Percentiles rank a stretch among this genome's conserved stretches.
Evolutionary conservation across 2,888 invertebrate genomes (phyloP).

Genomic region (Oscheius sp.): DNA sequence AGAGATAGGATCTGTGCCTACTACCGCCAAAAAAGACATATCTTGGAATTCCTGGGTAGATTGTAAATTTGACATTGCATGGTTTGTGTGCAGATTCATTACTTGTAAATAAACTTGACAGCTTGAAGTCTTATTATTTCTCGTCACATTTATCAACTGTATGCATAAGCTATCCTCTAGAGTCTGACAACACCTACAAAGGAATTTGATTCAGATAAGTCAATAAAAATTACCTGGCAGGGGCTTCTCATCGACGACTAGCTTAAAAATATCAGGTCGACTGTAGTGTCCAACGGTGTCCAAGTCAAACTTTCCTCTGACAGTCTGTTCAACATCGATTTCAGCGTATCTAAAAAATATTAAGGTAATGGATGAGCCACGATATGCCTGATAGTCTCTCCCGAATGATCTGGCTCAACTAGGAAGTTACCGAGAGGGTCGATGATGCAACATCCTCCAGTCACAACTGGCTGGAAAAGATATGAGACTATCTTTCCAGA

Average conservation of each 20-base stretch:
- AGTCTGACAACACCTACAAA: too few relatives aligned
- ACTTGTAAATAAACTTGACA: too few relatives aligned
- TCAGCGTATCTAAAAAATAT: slow-evolving; percentile 40
- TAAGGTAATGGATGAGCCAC: not conserved
- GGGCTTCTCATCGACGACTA: slow-evolving; percentile 48
- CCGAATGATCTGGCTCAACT: slow-evolving; percentile 47
- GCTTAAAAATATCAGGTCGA: slow-evolving; percentile 56
- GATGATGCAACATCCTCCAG: slow-evolving; percentile 66
- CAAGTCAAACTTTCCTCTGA: slow-evolving; percentile 57
- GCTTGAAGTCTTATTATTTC: too few relatives aligned
- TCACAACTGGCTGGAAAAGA: too few relatives aligned
- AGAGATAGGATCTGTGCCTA: slow-evolving; percentile 59
- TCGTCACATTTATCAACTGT: too few relatives aligned
- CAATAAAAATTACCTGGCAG: not conserved
- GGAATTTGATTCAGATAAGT: not conserved
- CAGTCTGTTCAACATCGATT: slow-evolving; percentile 47
- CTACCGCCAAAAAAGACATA: slow-evolving; percentile 50
- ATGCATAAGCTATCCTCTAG: too few relatives aligned
- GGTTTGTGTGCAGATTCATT: too few relatives aligned
- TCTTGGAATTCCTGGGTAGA: slow-evolving; percentile 44
- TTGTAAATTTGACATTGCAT: not conserved
- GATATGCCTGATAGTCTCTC: not conserved
- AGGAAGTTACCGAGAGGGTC: slow-evolving; percentile 63
- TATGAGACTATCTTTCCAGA: slow-evolving; percentile 35
- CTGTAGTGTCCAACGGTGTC: slow-evolving; percentile 61